Evolutionary conservation across 2,888 invertebrate species (phyloP).

Genomic region (Pteria penguin): DNA sequence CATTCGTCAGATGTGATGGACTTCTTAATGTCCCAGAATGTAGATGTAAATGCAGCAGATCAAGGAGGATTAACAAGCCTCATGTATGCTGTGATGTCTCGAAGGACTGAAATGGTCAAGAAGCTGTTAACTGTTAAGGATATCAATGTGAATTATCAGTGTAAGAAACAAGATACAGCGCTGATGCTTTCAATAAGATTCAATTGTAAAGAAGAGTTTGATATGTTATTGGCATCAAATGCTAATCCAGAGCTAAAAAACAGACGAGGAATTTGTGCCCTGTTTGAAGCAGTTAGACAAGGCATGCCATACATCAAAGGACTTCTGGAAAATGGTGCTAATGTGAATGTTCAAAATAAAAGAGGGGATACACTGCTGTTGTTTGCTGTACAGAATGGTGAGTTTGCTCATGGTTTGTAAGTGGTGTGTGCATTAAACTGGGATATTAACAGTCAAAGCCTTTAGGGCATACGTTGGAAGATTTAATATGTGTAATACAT

Average conservation of each 20-base stretch:
- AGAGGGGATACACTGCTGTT: slow-evolving; percentile 65
- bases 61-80: slow-evolving; percentile 51
- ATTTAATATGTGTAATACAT: no score
- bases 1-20: slow-evolving; percentile 49
- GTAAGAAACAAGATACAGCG: slow-evolving; percentile 53
- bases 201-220: slow-evolving; percentile 52
- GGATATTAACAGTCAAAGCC: no score
- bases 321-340: slow-evolving; percentile 60
- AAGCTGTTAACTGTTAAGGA: slow-evolving; percentile 44
- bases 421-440: no score
- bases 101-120: slow-evolving; percentile 53
- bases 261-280: slow-evolving; percentile 50
- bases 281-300: slow-evolving; percentile 59
- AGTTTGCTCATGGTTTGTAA: no score
- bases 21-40: slow-evolving; percentile 52
- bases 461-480: no score
- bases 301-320: slow-evolving; percentile 54
- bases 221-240: slow-evolving; percentile 64
- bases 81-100: slow-evolving; percentile 54
- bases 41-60: slow-evolving; percentile 54
- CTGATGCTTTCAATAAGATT: slow-evolving; percentile 55
- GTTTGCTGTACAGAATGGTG: slow-evolving; percentile 65
- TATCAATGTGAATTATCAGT: slow-evolving; percentile 53
- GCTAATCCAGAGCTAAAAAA: slow-evolving; percentile 60
- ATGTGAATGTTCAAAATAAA: slow-evolving; percentile 60